Evolutionary conservation across 2,797 vertebrate genomes (phyloP).

Genomic region (Propithecus perrieri): DNA sequence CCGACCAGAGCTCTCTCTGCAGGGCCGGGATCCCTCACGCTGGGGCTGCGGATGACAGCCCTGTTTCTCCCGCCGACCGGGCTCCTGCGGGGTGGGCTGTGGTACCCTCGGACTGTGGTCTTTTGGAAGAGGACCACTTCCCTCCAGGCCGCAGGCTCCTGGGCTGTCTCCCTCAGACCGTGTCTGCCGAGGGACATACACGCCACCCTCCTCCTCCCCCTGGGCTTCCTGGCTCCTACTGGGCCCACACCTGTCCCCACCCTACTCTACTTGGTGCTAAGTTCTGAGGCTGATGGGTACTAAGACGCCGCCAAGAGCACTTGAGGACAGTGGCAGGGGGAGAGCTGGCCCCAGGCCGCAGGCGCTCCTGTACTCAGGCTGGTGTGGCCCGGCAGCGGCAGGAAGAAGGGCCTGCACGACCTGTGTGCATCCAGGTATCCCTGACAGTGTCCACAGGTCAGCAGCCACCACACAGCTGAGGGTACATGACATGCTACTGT

Average conservation of each 20-base stretch:
- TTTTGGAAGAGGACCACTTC: background rate
- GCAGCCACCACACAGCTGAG: background rate
- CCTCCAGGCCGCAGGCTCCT: background rate
- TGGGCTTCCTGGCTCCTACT: background rate
- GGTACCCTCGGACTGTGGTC: background rate
- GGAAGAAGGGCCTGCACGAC: background rate
- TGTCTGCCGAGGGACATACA: background rate
- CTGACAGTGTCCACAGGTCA: background rate
- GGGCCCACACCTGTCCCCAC: background rate
- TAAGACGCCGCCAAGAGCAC: background rate
- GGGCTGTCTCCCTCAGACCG: background rate
- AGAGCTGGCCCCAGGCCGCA: background rate
- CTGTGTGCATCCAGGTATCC: rapidly evolving
- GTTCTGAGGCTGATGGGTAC: background rate
- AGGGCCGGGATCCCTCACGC: background rate
- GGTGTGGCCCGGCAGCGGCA: background rate
- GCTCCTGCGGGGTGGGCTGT: background rate
- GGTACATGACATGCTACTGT: background rate
- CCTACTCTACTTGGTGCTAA: background rate
- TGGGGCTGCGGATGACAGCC: background rate
- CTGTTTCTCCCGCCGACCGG: background rate
- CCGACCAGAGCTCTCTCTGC: background rate
- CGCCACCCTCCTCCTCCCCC: rapidly evolving
- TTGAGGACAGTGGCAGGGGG: background rate
- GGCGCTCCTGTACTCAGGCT: background rate